These are phyloP conservation scores for Dendrolimus punctatus DNA, from an alignment of 1,140 invertebrate genomes.

Conservation along the genomic window DNA sequence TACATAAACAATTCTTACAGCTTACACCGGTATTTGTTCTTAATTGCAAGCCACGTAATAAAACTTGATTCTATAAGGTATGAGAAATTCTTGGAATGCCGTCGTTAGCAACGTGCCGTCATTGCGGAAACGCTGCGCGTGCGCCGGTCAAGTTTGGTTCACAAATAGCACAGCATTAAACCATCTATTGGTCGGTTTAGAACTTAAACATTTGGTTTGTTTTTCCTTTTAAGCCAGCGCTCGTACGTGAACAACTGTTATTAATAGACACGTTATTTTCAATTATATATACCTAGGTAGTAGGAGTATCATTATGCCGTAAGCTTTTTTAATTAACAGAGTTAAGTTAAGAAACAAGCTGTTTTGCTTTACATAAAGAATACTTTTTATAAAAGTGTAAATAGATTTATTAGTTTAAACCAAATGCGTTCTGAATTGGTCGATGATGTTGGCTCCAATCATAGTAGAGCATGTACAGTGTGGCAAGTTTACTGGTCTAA, in stretches of 20 bases:
- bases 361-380: too few species aligned
- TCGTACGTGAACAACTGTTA: slow-evolving; percentile 2
- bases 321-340: too few species aligned
- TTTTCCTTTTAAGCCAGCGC: slow-evolving; percentile 16
- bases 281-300: background rate
- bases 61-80: background rate
- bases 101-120: slow-evolving; percentile 12
- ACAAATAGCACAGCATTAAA: slow-evolving; percentile 22
- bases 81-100: slow-evolving; percentile 10
- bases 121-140: slow-evolving; percentile 31
- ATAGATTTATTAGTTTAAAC: too few species aligned
- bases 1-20: too few species aligned
- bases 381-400: too few species aligned
- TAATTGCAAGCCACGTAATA: slow-evolving; percentile 3
- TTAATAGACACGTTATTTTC: slow-evolving; percentile 1
- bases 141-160: slow-evolving; percentile 23
- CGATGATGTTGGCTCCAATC: too few species aligned
- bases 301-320: too few species aligned
- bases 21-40: background rate
- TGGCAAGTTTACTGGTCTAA: too few species aligned
- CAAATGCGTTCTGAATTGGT: too few species aligned
- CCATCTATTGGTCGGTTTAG: slow-evolving; percentile 3
- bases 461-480: too few species aligned
- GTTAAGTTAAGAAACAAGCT: too few species aligned
- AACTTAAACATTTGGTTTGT: slow-evolving; percentile 9